phyloP scores from a whole-genome alignment of 2,888 invertebrate species.

The Drosophila lacicola region DNA sequence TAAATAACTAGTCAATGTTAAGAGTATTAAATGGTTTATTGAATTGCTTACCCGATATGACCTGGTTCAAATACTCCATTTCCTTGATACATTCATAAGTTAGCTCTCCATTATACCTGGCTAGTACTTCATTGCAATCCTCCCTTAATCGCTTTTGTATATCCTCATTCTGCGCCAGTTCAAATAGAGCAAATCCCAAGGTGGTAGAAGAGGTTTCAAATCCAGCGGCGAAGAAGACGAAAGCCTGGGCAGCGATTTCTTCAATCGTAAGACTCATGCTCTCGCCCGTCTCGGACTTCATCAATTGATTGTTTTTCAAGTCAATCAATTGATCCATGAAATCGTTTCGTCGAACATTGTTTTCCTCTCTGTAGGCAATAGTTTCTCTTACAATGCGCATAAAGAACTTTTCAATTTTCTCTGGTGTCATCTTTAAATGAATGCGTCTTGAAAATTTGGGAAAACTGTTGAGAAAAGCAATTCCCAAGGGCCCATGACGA shows the following conservation, averaged over 20 bases:
- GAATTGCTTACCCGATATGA: constrained; percentile 84
- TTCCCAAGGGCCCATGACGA: constrained; percentile 35
- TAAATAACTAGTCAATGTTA: neutral
- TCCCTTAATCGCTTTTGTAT: constrained; percentile 84
- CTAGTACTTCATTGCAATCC: constrained; percentile 84
- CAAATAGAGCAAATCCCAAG: constrained; percentile 85
- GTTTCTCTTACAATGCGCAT: constrained; percentile 82
- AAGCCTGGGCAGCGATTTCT: constrained; percentile 86
- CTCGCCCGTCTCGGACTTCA: constrained; percentile 35
- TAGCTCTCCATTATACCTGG: constrained; percentile 82
- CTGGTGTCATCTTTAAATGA: constrained; percentile 57
- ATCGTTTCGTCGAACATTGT: constrained; percentile 84
- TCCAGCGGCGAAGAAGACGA: constrained; percentile 86
- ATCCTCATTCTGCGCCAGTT: constrained; percentile 85
- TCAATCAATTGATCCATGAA: constrained; percentile 86
- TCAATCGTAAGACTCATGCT: constrained; percentile 77
- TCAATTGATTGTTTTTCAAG: constrained; percentile 65
- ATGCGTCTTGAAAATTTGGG: constrained; percentile 61
- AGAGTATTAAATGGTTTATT: too few species aligned
- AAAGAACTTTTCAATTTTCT: constrained; percentile 79
- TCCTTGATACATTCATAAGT: constrained; percentile 83
- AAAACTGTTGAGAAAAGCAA: constrained; percentile 52
- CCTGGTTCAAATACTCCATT: constrained; percentile 86
- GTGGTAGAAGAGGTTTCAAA: constrained; percentile 86
- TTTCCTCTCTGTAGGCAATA: constrained; percentile 81